Base-by-base conservation (phyloP, 2,797 vertebrate genomes). In the Cossypha niveicapilla region DNA sequence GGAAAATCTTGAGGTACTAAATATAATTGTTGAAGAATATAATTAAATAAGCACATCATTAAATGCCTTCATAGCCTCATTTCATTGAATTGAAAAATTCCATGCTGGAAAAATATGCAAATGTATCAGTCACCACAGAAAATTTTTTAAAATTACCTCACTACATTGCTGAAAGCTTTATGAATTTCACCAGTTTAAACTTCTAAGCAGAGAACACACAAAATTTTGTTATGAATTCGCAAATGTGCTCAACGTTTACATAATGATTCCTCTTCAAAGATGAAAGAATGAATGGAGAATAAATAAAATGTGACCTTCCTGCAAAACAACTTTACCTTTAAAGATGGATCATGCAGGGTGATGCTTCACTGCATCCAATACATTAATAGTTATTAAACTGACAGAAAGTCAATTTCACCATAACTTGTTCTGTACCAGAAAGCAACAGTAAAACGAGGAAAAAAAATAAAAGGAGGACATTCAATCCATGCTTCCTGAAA, bases 351-450 rank as follows among this genome's bases (percentile, higher is more conserved):
- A 96, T 90, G 71, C 45, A 85, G 53, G 84, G 71, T 88, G 86
- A 94, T 87, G 93, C 83, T 91, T 87, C 77, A 67, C 85, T 96
- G 94, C 94, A 96, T 89, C 86, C 88, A 96, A 97, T 96, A 93
- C 88, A 96, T 97, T 97, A 97, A 96, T 97, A 98, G 96, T 96
- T 97, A 97, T 97, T 97, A 97, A 95, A 70, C 22, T 96, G 97
- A 97, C 95, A 96, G 94, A 97, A 97, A 97, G 92, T 95, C 96
- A 97, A 94, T 97, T 96, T 95, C 89, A 91, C 75, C 80, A 81
- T 96, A 96, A 95, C 86, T 95, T 94, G 75, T 89, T 96, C 93
- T 96, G 78, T 92, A 68, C 83, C 83, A 95, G 91, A 93, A 97
- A 96, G 84, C 63, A 97, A 95, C 50, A 94, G 27, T 84, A 74